Evolutionary conservation across 2,113 vertebrate species (phyloP), one percentile per base, ranked within the genome.

Genomic region (Trogon surrucura): DNA sequence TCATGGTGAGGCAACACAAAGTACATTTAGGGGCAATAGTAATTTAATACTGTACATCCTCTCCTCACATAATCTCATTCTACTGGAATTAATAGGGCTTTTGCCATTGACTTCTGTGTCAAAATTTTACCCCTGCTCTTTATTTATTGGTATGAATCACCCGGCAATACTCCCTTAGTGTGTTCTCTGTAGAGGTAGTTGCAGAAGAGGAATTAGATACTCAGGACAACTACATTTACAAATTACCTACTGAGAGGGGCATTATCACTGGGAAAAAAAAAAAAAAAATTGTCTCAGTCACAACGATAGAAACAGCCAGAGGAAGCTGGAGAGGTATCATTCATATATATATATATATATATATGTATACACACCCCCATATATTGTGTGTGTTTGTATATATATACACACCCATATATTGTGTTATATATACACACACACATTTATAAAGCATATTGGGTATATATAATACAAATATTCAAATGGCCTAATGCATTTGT

Each of bases 281-380:
- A 34, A 74, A 77, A 79, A 70, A 10, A 0, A 25, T 74, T 67
- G 9, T 34, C 20, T 56, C 57, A 45, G 47, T 56, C 38, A 93
- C 9, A 14, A 65, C 3, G 18, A 48, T 0, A 75, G 45, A 88
- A 85, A 67, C 9, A 73, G 73, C 4, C 16, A 38, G 30, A 91
- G 6, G 16, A 95, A 78, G 14, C 1, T 61, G 26, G 30, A 30
- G 1, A 78, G 15, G 5, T 57, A 70, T 41, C 11, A 30, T n/a
- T 27, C 29, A 53, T 10, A 12, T 16, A 2, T 26, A 5, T 27
- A 3, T n/a, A 2, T 58, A 4, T 26, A 53, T 10, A 12, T 16
- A 10, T 45, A 13, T 11, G 13, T 13, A 11, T 9, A 5, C 9
- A 45, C 16, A n/a, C 1, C 2, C 5, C 4, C 4, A 12, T 4